These are phyloP conservation scores for Teleiodes luculella DNA, from an alignment of 2,888 invertebrate species.

Conservation along the genomic window DNA sequence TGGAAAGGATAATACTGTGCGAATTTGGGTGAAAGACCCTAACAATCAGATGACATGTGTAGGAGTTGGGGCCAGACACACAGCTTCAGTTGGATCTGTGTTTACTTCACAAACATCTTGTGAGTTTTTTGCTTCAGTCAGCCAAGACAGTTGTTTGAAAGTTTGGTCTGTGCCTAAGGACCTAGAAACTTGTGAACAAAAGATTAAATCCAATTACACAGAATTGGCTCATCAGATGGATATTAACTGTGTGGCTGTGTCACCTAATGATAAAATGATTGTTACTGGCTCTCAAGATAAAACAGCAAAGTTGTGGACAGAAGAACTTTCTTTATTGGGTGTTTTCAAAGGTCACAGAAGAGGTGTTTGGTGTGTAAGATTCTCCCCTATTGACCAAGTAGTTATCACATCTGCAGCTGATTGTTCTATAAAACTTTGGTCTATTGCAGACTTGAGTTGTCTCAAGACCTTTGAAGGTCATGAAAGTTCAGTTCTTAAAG, in stretches of 20 bases:
- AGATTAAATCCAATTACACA: constrained; percentile 80
- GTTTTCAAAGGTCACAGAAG: constrained; percentile 92
- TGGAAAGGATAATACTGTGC: constrained; percentile 90
- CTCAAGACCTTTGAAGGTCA: constrained; percentile 95
- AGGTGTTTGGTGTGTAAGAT: constrained; percentile 96
- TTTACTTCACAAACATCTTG: constrained; percentile 81
- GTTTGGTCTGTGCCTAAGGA: constrained; percentile 86
- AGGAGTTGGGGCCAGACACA: constrained; percentile 90
- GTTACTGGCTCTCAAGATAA: constrained; percentile 97
- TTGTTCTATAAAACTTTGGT: constrained; percentile 93
- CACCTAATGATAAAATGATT: constrained; percentile 93
- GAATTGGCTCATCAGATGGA: constrained; percentile 94
- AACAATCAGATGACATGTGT: constrained; percentile 80
- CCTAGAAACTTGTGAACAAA: constrained; percentile 43
- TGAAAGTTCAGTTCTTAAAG: constrained; percentile 90
- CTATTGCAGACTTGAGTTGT: constrained; percentile 88
- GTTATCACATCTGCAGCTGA: constrained; percentile 93
- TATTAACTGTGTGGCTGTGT: constrained; percentile 91
- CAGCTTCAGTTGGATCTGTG: constrained; percentile 90
- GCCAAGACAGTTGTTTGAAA: constrained; percentile 94
- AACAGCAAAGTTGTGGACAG: constrained; percentile 94
- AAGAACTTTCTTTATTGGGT: constrained; percentile 85
- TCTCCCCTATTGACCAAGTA: constrained; percentile 96
- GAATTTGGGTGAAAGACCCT: constrained; percentile 86
- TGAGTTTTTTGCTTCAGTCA: constrained; percentile 86